Percentiles rank a stretch among this genome's conserved stretches.
Conservation (phyloP, 2,113 vertebrate species). For the Hystrix brachyura region DNA sequence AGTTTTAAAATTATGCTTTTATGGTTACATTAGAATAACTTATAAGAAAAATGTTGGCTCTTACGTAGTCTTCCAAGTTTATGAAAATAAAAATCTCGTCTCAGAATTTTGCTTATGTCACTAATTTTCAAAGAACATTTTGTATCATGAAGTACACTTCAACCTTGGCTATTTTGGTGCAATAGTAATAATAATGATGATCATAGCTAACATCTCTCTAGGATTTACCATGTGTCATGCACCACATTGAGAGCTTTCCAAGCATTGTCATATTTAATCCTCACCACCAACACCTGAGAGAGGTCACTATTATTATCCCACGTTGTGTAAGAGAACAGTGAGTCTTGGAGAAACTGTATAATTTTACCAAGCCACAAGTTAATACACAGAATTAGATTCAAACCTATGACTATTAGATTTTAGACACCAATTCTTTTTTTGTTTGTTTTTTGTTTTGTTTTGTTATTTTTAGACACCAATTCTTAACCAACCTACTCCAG, state of each 20-base stretch:
- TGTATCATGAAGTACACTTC: slow-evolving; percentile 26
- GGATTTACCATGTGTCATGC: not conserved
- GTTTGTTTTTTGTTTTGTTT: too few species aligned
- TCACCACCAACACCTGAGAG: not conserved
- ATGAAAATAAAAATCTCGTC: slow-evolving; percentile 45
- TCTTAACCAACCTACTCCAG: not conserved
- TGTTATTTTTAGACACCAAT: not conserved
- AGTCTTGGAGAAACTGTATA: not conserved
- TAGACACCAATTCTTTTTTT: not conserved
- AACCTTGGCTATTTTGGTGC: not conserved
- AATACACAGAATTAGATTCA: not conserved
- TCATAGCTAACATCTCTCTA: not conserved
- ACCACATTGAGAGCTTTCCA: not conserved
- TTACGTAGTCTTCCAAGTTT: slow-evolving; percentile 42
- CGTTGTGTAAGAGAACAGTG: not conserved
- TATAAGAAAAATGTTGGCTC: slow-evolving; percentile 48
- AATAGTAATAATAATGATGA: not conserved
- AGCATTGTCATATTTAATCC: slow-evolving; percentile 37
- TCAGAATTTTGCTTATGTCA: slow-evolving; percentile 9
- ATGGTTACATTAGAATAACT: slow-evolving; percentile 39
- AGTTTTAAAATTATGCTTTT: slow-evolving; percentile 43
- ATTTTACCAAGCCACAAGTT: not conserved
- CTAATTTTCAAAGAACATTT: slow-evolving; percentile 41
- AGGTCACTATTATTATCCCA: not conserved
- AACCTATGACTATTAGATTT: slow-evolving; percentile 36